These are phyloP conservation scores for Euplexia lucipara DNA, from an alignment of 2,888 invertebrate species.

Conservation along the genomic window DNA sequence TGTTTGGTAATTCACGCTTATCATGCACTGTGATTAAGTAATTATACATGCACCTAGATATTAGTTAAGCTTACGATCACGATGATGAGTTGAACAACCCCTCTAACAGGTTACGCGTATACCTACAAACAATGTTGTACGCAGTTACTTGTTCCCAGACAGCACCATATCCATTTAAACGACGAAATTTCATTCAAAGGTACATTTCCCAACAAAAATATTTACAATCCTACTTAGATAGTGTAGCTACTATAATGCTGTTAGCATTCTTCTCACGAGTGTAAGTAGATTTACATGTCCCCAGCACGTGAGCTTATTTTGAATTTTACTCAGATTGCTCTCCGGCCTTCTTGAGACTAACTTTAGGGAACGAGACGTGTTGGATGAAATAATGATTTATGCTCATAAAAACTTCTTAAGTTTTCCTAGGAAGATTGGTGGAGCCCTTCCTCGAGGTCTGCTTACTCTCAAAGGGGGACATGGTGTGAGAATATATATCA, in stretches of 20 bases:
- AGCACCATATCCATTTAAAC: conserved; percentile 11
- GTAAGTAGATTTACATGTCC: conserved; percentile 89
- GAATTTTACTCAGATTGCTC: conserved; percentile 82
- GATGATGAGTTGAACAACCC: too few relatives aligned
- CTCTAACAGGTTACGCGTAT: too few relatives aligned
- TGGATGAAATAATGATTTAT: conserved; percentile 67
- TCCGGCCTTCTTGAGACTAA: conserved; percentile 65
- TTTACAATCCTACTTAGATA: conserved; percentile 61
- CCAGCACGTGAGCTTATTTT: conserved; percentile 86
- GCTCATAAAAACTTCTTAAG: conserved; percentile 57
- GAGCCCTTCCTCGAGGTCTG: conserved; percentile 25
- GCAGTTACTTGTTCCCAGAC: neutral
- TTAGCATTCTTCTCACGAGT: conserved; percentile 80
- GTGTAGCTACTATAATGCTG: conserved; percentile 70
- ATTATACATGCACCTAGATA: neutral
- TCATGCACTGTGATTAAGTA: conserved; percentile 27
- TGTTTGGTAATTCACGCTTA: conserved; percentile 39
- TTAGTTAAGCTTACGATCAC: too few relatives aligned
- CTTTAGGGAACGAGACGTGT: conserved; percentile 62
- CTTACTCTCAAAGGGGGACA: conserved; percentile 24
- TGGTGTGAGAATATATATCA: conserved; percentile 36
- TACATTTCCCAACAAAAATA: conserved; percentile 47
- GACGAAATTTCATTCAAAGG: conserved; percentile 39
- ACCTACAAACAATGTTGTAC: too few relatives aligned
- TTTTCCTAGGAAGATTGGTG: conserved; percentile 43